These are phyloP conservation scores for Casuarius casuarius DNA, from an alignment of 2,113 vertebrate species.

Conservation along the genomic window DNA sequence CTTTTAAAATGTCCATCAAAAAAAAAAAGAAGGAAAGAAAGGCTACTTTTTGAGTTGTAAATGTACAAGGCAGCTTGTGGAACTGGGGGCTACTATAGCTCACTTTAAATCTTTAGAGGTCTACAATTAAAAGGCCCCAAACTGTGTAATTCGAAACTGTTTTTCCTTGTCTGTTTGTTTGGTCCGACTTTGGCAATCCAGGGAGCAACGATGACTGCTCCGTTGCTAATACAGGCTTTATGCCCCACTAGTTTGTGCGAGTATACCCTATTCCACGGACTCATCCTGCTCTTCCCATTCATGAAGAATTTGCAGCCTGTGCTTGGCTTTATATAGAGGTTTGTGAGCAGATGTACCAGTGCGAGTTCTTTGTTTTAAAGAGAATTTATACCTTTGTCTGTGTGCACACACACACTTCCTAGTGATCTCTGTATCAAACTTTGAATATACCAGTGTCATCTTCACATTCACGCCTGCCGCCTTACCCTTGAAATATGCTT, in stretches of 20 bases:
- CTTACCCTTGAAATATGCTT: not conserved
- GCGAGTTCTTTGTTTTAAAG: not conserved
- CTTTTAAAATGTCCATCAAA: not conserved
- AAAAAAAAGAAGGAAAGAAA: not conserved
- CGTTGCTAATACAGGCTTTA: not conserved
- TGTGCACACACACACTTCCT: not conserved
- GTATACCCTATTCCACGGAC: not conserved
- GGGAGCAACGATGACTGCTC: not conserved
- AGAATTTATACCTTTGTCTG: not conserved
- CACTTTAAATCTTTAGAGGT: not conserved
- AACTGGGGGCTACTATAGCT: not conserved
- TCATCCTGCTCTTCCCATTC: not conserved
- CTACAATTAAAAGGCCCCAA: not conserved
- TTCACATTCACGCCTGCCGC: not conserved
- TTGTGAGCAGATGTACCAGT: not conserved
- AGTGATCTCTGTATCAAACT: not conserved
- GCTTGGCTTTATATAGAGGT: not conserved
- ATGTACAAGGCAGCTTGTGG: no score
- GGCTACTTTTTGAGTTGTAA: not conserved
- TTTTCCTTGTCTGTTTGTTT: not conserved
- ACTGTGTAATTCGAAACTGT: not conserved
- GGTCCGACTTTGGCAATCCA: not conserved
- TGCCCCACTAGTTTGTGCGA: not conserved
- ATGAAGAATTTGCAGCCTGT: not conserved
- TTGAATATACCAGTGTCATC: not conserved